Evolutionary conservation across 1,140 invertebrate genomes (phyloP).

Genomic region (Polyergus mexicanus): DNA sequence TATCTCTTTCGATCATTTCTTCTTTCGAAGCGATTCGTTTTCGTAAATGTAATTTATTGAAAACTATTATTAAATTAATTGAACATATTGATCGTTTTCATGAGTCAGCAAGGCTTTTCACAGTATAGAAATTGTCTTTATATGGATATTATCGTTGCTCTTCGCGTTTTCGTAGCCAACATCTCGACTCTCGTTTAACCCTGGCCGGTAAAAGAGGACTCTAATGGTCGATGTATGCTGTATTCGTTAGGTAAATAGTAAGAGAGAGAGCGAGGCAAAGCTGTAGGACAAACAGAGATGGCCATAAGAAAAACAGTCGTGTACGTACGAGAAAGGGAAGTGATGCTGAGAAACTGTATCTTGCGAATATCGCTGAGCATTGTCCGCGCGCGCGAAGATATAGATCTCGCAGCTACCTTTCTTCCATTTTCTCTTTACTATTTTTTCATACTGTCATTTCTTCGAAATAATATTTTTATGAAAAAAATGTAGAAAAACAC

Average conservation of each 20-base stretch:
- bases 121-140: background rate
- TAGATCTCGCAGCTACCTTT: slow-evolving; percentile 2
- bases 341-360: slow-evolving; percentile 18
- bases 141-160: slow-evolving; percentile 33
- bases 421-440: slow-evolving; percentile 37
- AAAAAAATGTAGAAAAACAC: slow-evolving; percentile 18
- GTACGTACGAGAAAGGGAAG: slow-evolving; percentile 29
- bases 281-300: slow-evolving; percentile 40
- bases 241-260: slow-evolving; percentile 51
- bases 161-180: slow-evolving; percentile 53
- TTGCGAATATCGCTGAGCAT: slow-evolving; percentile 46
- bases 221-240: slow-evolving; percentile 45
- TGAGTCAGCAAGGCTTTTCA: background rate
- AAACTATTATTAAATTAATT: slow-evolving; percentile 22
- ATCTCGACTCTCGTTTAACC: slow-evolving; percentile 7
- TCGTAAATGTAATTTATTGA: background rate
- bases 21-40: slow-evolving; percentile 9
- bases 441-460: slow-evolving; percentile 14
- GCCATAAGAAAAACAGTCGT: slow-evolving; percentile 42
- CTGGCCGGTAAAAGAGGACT: slow-evolving; percentile 34
- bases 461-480: no score
- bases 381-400: slow-evolving; percentile 30
- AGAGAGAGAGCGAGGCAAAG: slow-evolving; percentile 15
- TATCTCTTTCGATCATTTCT: slow-evolving; percentile 6
- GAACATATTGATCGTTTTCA: background rate